A percentile compares a stretch with the other conserved stretches of the same genome.
Evolutionary conservation across 2,888 invertebrate genomes (phyloP).

Genomic region (Helleia helle): DNA sequence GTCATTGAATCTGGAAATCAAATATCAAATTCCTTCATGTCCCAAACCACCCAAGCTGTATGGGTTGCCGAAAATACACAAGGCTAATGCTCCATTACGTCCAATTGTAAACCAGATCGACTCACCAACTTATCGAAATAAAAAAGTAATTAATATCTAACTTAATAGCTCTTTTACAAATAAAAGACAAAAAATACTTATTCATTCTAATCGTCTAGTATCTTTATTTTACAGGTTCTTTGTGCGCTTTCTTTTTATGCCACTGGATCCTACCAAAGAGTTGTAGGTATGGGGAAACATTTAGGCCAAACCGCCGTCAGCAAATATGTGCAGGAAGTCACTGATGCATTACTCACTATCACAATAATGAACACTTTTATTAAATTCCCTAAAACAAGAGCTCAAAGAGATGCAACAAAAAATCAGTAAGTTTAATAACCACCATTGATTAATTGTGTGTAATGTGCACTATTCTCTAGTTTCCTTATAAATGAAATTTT

Average conservation of each 20-base stretch:
- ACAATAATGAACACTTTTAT: slow-evolving; percentile 2
- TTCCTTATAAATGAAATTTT: not conserved
- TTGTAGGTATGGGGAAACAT: slow-evolving; percentile 14
- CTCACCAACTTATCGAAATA: too few species aligned
- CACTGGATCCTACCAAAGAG: slow-evolving; percentile 15
- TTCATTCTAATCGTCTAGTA: not conserved
- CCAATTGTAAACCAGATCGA: too few species aligned
- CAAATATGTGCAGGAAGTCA: slow-evolving; percentile 13
- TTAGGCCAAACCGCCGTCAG: slow-evolving; percentile 18
- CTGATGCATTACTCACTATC: slow-evolving; percentile 7
- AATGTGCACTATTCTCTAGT: not conserved
- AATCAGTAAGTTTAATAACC: slow-evolving; percentile 12
- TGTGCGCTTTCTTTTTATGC: slow-evolving; percentile 11
- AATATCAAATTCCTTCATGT: too few species aligned
- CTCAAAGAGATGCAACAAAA: slow-evolving; percentile 11
- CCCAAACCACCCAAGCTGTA: too few species aligned
- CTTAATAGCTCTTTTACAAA: too few species aligned
- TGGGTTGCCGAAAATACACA: too few species aligned
- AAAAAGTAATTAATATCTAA: not conserved
- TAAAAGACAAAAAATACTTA: too few species aligned
- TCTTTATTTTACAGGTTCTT: slow-evolving; percentile 1
- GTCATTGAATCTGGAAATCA: too few species aligned
- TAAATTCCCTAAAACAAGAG: slow-evolving; percentile 13
- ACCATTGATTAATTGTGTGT: not conserved
- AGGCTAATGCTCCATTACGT: too few species aligned